phyloP scores from a whole-genome alignment of 2,113 vertebrate genomes.

The Suncus etruscus region DNA sequence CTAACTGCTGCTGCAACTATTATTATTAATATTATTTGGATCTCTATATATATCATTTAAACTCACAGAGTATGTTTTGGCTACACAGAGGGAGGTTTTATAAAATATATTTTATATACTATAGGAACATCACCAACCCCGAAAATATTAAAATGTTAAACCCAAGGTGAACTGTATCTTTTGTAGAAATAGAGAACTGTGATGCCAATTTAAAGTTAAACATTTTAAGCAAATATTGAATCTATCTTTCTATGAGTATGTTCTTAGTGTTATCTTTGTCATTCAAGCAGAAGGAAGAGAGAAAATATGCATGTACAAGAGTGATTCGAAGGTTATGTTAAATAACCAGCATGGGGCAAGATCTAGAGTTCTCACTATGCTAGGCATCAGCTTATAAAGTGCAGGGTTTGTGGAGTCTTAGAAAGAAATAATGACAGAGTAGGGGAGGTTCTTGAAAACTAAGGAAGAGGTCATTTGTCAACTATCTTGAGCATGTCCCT shows the following conservation, averaged over 20 bases:
- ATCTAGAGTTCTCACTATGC: too few species aligned
- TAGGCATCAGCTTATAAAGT: background rate
- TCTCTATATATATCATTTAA: background rate
- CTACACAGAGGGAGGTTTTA: background rate
- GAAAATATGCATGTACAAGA: background rate
- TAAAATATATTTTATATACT: background rate
- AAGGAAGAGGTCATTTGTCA: background rate
- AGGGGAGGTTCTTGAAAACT: background rate
- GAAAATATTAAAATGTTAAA: background rate
- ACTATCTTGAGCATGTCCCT: background rate
- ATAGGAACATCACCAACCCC: background rate
- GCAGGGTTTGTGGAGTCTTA: background rate
- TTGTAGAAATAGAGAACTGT: background rate
- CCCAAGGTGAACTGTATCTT: background rate
- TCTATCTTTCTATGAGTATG: constrained; percentile 72
- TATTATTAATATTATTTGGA: background rate
- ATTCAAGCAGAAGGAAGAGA: constrained; percentile 68
- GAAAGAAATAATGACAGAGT: background rate
- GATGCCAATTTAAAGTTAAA: constrained; percentile 18
- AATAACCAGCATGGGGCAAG: too few species aligned
- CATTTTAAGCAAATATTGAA: background rate
- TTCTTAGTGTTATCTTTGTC: constrained; percentile 84
- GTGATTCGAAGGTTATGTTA: background rate
- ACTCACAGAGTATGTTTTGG: background rate
- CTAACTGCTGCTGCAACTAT: background rate